Evolutionary conservation across 2,113 vertebrate species (phyloP).

Genomic region (Psilopsiagon aurifrons): DNA sequence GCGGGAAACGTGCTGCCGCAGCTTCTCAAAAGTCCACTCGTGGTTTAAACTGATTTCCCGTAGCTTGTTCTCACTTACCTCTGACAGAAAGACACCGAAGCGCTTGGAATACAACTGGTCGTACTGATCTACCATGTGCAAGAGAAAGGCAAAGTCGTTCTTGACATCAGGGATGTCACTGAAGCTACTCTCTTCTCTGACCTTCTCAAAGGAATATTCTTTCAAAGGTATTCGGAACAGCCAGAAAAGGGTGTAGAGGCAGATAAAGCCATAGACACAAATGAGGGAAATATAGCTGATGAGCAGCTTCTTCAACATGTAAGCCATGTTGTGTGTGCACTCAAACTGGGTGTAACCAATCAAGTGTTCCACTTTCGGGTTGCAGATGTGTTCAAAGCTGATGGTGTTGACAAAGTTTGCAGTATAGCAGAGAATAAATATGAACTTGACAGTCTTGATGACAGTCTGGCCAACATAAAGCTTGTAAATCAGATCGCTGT

Average conservation of each 20-base stretch:
- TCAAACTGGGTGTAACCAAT: conserved; percentile 91
- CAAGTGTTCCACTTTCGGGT: conserved; percentile 90
- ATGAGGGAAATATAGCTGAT: conserved; percentile 97
- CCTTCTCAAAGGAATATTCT: conserved; percentile 98
- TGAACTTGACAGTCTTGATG: conserved; percentile 96
- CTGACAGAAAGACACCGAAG: conserved; percentile 95
- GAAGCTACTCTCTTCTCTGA: conserved; percentile 97
- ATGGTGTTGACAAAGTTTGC: conserved; percentile 94
- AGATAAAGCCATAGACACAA: conserved; percentile 93
- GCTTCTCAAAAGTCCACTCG: conserved; percentile 96
- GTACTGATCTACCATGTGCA: conserved; percentile 98
- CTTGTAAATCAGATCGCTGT: conserved; percentile 96
- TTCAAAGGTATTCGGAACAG: conserved; percentile 93
- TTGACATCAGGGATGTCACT: conserved; percentile 98
- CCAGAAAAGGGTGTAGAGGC: conserved; percentile 96
- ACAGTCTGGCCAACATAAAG: conserved; percentile 95
- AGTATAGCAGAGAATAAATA: conserved; percentile 94
- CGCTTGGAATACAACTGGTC: conserved; percentile 97
- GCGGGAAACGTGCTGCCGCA: conserved; percentile 91
- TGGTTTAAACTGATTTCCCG: conserved; percentile 95
- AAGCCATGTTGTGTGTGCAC: conserved; percentile 98
- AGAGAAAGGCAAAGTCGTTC: conserved; percentile 97
- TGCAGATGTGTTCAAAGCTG: conserved; percentile 90
- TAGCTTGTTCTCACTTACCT: conserved; percentile 97
- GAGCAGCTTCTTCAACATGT: conserved; percentile 95